Conservation (phyloP, 2,797 vertebrate species). For the Picus viridis region DNA sequence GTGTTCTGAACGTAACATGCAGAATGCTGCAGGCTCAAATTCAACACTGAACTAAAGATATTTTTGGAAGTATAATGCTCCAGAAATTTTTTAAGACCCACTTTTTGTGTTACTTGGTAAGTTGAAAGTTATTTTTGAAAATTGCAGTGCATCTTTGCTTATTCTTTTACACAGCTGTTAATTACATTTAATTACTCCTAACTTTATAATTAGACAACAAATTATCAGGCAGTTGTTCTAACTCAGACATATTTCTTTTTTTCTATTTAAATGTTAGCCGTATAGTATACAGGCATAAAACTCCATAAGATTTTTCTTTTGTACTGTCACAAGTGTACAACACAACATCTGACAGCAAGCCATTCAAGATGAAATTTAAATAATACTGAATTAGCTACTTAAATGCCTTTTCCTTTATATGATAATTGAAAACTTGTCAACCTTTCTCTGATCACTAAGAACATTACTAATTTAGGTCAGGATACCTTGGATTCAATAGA, state of each 20-base stretch:
- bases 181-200: conserved; percentile 22
- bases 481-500: conserved; percentile 40
- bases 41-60: conserved; percentile 45
- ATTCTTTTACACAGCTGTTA: background rate
- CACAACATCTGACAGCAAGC: conserved; percentile 51
- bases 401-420: conserved; percentile 50
- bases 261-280: background rate
- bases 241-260: background rate
- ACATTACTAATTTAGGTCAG: conserved; percentile 54
- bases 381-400: conserved; percentile 55
- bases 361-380: conserved; percentile 56
- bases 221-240: background rate
- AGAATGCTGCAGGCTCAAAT: conserved; percentile 53
- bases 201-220: conserved; percentile 3
- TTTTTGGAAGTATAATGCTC: conserved; percentile 56
- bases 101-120: conserved; percentile 24
- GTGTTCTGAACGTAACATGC: conserved; percentile 6
- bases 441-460: conserved; percentile 50
- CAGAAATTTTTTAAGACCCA: conserved; percentile 23
- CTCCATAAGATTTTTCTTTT: background rate
- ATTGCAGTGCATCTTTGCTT: background rate
- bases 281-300: background rate
- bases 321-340: conserved; percentile 12
- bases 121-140: conserved; percentile 36
- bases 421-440: conserved; percentile 59